Conservation (phyloP, 2,797 vertebrate species). For the Simalia tracyae region DNA sequence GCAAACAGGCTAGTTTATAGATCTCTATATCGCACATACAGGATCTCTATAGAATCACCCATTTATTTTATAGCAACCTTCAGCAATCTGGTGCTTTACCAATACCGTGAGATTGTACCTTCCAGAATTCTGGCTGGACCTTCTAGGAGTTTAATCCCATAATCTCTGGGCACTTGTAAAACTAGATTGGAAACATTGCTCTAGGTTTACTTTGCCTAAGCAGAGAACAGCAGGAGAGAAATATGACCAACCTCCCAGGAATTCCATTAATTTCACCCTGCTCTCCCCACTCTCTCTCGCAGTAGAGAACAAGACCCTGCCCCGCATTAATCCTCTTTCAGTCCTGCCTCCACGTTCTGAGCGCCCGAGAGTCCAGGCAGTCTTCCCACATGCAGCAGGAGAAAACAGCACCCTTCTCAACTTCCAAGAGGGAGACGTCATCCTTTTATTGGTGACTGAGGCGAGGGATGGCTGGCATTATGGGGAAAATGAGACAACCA, state of each 20-base stretch:
- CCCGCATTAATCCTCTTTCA: conserved; percentile 88
- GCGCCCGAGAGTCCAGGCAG: conserved; percentile 84
- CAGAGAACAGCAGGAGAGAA: not conserved
- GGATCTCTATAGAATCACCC: not conserved
- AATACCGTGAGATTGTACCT: no score
- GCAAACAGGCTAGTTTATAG: not conserved
- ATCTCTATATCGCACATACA: not conserved
- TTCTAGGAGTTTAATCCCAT: no score
- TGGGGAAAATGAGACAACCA: conserved; percentile 88
- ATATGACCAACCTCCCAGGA: not conserved
- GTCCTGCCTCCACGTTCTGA: conserved; percentile 86
- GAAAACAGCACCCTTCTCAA: conserved; percentile 91
- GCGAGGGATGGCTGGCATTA: conserved; percentile 93
- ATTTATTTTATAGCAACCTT: not conserved
- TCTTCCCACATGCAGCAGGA: conserved; percentile 87
- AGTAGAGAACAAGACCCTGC: conserved; percentile 90
- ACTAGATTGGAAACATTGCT: not conserved
- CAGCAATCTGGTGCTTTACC: no score
- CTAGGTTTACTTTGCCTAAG: not conserved
- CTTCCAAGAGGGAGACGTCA: conserved; percentile 87
- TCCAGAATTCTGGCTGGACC: no score
- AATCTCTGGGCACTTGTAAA: no score
- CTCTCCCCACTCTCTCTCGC: not conserved
- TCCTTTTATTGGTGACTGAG: conserved; percentile 89
- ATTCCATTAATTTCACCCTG: not conserved